Conservation (phyloP, 2,888 invertebrate genomes). For the Lordiphosa fenestrarum region DNA sequence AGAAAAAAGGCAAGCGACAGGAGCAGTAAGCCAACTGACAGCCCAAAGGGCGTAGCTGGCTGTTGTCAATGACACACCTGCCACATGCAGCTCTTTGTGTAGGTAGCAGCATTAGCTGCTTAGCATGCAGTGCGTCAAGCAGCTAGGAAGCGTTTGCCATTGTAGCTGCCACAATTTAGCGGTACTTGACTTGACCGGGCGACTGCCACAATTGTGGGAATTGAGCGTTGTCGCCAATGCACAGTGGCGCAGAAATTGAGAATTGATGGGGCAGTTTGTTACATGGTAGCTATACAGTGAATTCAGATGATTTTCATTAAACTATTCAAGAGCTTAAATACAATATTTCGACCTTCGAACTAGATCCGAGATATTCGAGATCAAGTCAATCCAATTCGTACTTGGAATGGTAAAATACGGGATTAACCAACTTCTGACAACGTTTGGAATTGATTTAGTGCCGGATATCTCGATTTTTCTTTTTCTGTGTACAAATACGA, state of each 20-base stretch:
- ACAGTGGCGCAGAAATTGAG: conserved; percentile 7
- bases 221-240: conserved; percentile 32
- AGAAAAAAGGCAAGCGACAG: conserved; percentile 35
- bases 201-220: conserved; percentile 60
- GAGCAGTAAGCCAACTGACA: conserved; percentile 53
- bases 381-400: too few relatives aligned
- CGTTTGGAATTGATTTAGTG: too few relatives aligned
- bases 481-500: too few relatives aligned
- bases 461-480: too few relatives aligned
- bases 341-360: too few relatives aligned
- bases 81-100: conserved; percentile 44
- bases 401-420: too few relatives aligned
- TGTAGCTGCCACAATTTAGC: conserved; percentile 63
- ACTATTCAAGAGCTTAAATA: too few relatives aligned
- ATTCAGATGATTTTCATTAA: too few relatives aligned
- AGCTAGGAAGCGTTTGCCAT: conserved; percentile 47
- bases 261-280: too few relatives aligned
- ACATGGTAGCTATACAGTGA: too few relatives aligned
- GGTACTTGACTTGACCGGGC: conserved; percentile 54
- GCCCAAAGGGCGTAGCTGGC: conserved; percentile 60
- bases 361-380: too few relatives aligned
- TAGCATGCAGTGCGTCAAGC: conserved; percentile 72
- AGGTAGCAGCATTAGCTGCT: conserved; percentile 48
- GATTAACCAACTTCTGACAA: too few relatives aligned
- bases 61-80: conserved; percentile 57